phyloP scores from a whole-genome alignment of 23 tunicate species.

The Ascidia mentula region DNA sequence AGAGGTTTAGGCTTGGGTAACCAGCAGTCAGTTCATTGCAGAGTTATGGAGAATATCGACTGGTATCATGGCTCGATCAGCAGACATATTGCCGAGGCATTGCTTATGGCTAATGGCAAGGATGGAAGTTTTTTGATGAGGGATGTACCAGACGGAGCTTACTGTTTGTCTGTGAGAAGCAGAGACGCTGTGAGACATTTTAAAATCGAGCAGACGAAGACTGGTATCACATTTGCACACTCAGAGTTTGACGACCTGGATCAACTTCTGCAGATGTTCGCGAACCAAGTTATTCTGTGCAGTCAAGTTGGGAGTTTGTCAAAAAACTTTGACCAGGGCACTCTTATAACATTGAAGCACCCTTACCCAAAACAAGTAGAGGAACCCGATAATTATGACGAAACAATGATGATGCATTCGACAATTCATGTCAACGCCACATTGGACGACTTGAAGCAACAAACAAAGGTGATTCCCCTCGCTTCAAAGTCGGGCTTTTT shows the following conservation, averaged over 20 bases:
- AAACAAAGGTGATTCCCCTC: conserved; percentile 49
- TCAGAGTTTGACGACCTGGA: conserved; percentile 43
- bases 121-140: conserved; percentile 73
- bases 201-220: conserved; percentile 45
- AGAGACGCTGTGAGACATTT: conserved; percentile 76
- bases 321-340: conserved; percentile 68
- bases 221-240: conserved; percentile 45
- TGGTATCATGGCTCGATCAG: conserved; percentile 76
- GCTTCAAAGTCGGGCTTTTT: conserved; percentile 76
- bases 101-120: conserved; percentile 60
- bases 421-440: conserved; percentile 51
- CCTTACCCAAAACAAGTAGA: conserved; percentile 89
- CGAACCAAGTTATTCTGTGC: conserved; percentile 70
- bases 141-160: conserved; percentile 15
- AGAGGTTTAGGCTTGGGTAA: background rate
- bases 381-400: conserved; percentile 92
- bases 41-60: conserved; percentile 26
- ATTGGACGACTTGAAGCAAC: conserved; percentile 18
- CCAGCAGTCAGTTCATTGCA: background rate
- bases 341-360: conserved; percentile 63
- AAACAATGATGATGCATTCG: conserved; percentile 66
- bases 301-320: conserved; percentile 53
- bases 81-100: conserved; percentile 68
- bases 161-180: conserved; percentile 64
- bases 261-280: conserved; percentile 56